Evolutionary conservation across 2,888 invertebrate species (phyloP), one percentile per base, ranked within the genome.

Genomic region (Schizaphis graminum): DNA sequence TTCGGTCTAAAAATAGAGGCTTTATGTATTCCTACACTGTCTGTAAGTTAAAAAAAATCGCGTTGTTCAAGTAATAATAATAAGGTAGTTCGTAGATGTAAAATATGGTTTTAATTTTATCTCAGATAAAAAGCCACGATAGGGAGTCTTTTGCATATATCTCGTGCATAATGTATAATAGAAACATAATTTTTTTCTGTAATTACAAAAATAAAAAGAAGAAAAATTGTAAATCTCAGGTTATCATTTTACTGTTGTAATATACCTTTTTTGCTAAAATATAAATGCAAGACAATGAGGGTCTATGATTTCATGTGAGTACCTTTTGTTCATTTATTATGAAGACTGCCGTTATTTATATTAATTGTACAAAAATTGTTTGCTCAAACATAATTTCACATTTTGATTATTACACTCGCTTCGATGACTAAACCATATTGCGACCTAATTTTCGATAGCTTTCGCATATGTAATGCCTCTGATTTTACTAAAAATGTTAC

Each of bases 21-120:
- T 67, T 67, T 35, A 77, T 77, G 21, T 21, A n/a, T 35, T 88
- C 10, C 26, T 26, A 53, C 35, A 7, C 56, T 41, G 41, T 87
- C 0, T 89, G 56, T 89, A n/a, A 56, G 35, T 26, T 35, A 28
- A 56, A 89, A 8, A 56, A 56, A 41, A 26, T 13, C 56, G 41
- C 41, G 3, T 24, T 88, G 5, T 56, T 47, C 28, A 4, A 89
- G 41, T 41, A 56, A 88, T 88, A 53, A 89, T 89, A 56, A 56
- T 56, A 56, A 89, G 5, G 26, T 26, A 13, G 41, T 41, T 49
- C 35, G 11, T 11, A 26, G 26, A 56, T 4, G 10, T 56, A 41
- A 89, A 56, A 53, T 89, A 56, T 13, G 13, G 56, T 89, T 89
- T 89, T 88, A 53, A 88, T 88, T 56, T 35, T 53, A n/a, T 87